Evolutionary conservation across 64 coral and sea anemone genomes (phyloP).

Genomic region (Stichodactyla helianthus): DNA sequence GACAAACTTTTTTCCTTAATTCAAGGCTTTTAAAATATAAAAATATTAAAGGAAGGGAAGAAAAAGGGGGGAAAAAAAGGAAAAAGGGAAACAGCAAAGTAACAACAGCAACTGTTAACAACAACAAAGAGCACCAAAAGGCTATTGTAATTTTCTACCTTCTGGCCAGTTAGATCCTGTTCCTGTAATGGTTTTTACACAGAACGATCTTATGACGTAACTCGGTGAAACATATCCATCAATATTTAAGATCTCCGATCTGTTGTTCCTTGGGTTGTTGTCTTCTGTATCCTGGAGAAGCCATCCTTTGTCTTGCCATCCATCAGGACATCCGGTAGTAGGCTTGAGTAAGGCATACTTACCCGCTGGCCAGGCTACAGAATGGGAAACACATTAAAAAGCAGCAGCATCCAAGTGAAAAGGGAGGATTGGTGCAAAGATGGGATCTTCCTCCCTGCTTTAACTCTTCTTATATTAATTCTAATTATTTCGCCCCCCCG

Average conservation of each 20-base stretch:
- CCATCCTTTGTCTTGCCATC: slow-evolving; percentile 39
- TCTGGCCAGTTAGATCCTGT: not conserved
- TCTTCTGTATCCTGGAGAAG: slow-evolving; percentile 51
- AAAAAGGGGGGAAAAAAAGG: too few relatives aligned
- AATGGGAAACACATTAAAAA: too few relatives aligned
- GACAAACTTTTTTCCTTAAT: not conserved
- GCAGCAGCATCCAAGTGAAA: too few relatives aligned
- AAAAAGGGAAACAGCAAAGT: too few relatives aligned
- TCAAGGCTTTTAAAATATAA: too few relatives aligned
- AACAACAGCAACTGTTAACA: not conserved
- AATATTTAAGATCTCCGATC: slow-evolving; percentile 26
- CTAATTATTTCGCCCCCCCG: too few relatives aligned
- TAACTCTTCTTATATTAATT: too few relatives aligned
- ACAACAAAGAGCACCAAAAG: not conserved
- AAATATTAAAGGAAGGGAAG: too few relatives aligned
- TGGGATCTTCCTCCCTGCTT: too few relatives aligned
- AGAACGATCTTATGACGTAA: slow-evolving; percentile 1
- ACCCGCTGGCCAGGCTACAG: slow-evolving; percentile 15
- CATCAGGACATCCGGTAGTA: slow-evolving; percentile 16
- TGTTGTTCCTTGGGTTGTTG: not conserved
- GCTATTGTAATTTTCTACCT: not conserved
- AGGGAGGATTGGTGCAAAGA: too few relatives aligned
- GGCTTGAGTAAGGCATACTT: slow-evolving; percentile 24
- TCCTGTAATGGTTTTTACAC: not conserved
- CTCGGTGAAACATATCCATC: slow-evolving; percentile 4